Conservation (phyloP, 1,140 invertebrate species). For the Cotesia glomerata region DNA sequence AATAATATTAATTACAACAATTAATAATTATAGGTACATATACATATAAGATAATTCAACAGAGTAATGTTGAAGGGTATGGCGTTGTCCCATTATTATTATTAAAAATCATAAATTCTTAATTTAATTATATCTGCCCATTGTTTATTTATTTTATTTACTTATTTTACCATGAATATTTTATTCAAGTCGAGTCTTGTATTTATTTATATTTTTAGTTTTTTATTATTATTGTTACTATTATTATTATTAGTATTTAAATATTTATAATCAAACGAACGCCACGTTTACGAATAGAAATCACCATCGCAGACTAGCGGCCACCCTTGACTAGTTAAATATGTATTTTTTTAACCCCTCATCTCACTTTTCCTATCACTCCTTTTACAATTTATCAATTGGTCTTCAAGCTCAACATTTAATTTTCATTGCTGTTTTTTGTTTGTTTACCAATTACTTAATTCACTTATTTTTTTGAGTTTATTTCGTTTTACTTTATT, state of each 20-base stretch:
- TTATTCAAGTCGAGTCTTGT: conserved; percentile 37
- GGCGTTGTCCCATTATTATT: conserved; percentile 50
- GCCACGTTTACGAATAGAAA: conserved; percentile 45
- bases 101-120: conserved; percentile 35
- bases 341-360: conserved; percentile 41
- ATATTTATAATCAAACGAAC: conserved; percentile 36
- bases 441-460: conserved; percentile 34
- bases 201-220: conserved; percentile 11
- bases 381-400: conserved; percentile 2
- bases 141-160: conserved; percentile 42
- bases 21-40: conserved; percentile 47
- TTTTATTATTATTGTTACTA: too few species aligned
- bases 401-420: conserved; percentile 8
- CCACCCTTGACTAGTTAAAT: conserved; percentile 62
- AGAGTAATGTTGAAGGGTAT: conserved; percentile 59
- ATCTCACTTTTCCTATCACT: neutral
- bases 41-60: conserved; percentile 50
- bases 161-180: conserved; percentile 41
- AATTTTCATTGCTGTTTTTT: neutral
- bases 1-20: neutral
- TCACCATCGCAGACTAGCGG: conserved; percentile 59
- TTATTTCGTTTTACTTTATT: conserved; percentile 23
- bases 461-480: conserved; percentile 42
- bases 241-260: too few species aligned
- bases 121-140: neutral